Evolutionary conservation across 1,140 invertebrate genomes (phyloP).

Genomic region (Drosophila kepulauana): DNA sequence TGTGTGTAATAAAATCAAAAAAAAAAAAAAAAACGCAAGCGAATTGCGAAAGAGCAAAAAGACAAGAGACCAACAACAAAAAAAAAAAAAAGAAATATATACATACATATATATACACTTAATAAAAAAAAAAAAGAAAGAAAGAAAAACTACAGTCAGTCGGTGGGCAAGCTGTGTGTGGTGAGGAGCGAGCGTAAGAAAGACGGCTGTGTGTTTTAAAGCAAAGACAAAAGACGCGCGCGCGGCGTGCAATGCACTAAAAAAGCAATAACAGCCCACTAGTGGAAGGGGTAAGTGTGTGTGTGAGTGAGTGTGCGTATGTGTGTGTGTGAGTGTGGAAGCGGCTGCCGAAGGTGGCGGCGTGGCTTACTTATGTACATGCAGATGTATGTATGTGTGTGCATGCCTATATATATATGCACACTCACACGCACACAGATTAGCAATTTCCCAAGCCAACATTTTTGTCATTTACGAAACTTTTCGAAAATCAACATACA

Average conservation of each 20-base stretch:
- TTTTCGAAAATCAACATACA: not conserved
- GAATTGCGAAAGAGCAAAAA: conserved; percentile 67
- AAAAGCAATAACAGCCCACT: conserved; percentile 48
- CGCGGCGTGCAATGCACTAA: conserved; percentile 53
- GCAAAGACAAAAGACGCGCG: conserved; percentile 43
- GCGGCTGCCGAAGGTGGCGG: conserved; percentile 35
- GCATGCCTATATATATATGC: not conserved
- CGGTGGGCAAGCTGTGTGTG: not conserved
- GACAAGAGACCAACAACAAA: conserved; percentile 45
- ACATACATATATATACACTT: no score
- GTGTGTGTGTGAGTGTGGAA: conserved; percentile 27
- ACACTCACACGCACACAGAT: not conserved
- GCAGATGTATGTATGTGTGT: not conserved
- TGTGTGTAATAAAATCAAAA: conserved; percentile 52
- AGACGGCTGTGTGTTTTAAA: conserved; percentile 18
- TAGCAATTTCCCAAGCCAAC: conserved; percentile 11
- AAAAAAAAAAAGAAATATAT: conserved; percentile 22
- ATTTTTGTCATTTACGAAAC: not conserved
- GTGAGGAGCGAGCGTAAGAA: conserved; percentile 6
- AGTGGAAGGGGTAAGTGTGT: conserved; percentile 42
- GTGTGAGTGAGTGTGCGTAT: conserved; percentile 28
- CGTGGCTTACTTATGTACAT: conserved; percentile 28
- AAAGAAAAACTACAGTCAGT: conserved; percentile 52
- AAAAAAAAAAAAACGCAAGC: conserved; percentile 38
- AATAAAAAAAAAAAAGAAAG: conserved; percentile 5